Base-by-base conservation (phyloP, 2,113 vertebrate species). In the Megalops atlanticus region DNA sequence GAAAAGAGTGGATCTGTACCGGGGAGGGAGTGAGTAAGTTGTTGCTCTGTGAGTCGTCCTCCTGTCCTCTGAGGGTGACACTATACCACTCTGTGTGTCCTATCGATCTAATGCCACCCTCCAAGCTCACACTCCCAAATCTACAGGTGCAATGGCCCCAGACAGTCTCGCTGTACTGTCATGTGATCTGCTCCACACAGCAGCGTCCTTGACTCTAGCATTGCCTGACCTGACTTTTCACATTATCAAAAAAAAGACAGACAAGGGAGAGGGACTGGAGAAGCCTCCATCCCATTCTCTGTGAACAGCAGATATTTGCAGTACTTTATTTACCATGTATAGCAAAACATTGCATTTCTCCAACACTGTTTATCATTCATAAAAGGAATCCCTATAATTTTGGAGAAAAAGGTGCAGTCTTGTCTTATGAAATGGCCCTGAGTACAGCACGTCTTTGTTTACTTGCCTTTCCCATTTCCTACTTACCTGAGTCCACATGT, bases 31-130 rank as follows among this genome's bases (percentile, higher is more conserved):
- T n/a, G n/a, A n/a, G n/a, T n/a, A n/a, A n/a, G n/a, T n/a, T n/a
- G n/a, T 64, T 64, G 58, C n/a, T 64, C 58, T 64, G n/a, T 31
- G 58, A 64, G n/a, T n/a, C n/a, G n/a, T n/a, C n/a, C n/a, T 24
- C n/a, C 31, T 64, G 58, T 31, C 58, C 58, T 64, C 58, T 64
- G 58, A 27, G 58, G 8, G 24, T n/a, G n/a, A 27, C 58, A 27
- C 24, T 64, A 27, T 64, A 64, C 58, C n/a, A 31, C 24, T 31
- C 58, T 64, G 58, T 31, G 58, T 64, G 58, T 64, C 58, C n/a
- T 64, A 64, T 31, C 31, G 58, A 64, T 64, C 58, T 64, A 64
- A 24, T 64, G 58, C 58, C 58, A 64, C 24, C 12, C 24, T 64
- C 27, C 58, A 24, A 31, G 31, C 58, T n/a, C n/a, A 31, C n/a